Base-by-base conservation (phyloP, 2,888 invertebrate species). In the Laspeyria flexula region DNA sequence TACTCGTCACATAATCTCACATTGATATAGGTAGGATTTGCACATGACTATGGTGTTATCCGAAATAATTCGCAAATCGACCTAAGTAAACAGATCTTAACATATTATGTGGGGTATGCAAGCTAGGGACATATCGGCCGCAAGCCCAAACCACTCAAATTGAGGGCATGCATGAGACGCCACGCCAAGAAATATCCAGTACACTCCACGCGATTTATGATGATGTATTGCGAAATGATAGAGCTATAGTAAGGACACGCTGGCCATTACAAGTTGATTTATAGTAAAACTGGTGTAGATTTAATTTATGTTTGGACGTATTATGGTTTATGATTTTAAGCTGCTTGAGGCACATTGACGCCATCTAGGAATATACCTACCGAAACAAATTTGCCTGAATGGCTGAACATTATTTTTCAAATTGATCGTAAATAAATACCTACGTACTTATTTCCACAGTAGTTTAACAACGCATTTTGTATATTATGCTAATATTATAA, bases 151-250 rank as follows among this genome's bases (percentile, higher is more conserved):
- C 55, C 69, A 58, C 71, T 73, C 71, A 71, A 75, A 81, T 78
- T 65, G 79, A 73, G 78, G 75, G 65, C 75, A 73, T 71, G 69
- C 67, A 65, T 48, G 67, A 65, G 62, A 68, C 68, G 67, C 55
- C 55, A 55, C 64, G 67, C 72, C 73, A 71, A 63, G 75, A 66
- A 70, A 73, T 74, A 75, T 75, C 79, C 77, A 73, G 75, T 64
- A 70, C 73, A 70, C 73, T 77, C 75, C 77, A 67, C 69, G 73
- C 85, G 87, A 88, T 87, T 86, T 86, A 86, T 83, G 82, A 81
- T 86, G 86, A 86, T 83, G 74, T 80, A 86, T 83, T 68, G 76
- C 76, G 53, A 73, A 71, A 75, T 72, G 77, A 83, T 79, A 75
- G 75, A 77, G 75, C 61, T 71, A 53, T 59, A 48, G 60, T 54